phyloP scores from a whole-genome alignment of 2,113 vertebrate genomes.

The Lasiurus cinereus region DNA sequence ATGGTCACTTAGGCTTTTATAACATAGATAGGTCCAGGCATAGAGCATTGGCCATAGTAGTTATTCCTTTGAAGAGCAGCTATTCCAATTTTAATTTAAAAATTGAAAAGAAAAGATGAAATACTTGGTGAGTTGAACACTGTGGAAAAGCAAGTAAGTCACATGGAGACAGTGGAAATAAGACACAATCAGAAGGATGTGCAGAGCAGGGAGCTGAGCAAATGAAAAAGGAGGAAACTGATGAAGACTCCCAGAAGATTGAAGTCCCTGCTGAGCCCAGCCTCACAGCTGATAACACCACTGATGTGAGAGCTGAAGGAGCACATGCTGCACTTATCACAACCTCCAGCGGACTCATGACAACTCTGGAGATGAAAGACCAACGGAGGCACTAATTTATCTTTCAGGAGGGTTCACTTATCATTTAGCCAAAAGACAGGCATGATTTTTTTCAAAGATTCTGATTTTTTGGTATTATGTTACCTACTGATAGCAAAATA shows the following conservation, averaged over 20 bases:
- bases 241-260: not conserved
- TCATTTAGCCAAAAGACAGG: constrained; percentile 10
- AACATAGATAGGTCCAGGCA: not conserved
- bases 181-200: not conserved
- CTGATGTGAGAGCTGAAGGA: not conserved
- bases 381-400: not conserved
- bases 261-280: not conserved
- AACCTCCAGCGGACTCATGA: not conserved
- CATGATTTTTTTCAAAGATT: not conserved
- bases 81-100: not conserved
- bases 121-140: not conserved
- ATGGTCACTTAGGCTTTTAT: no score
- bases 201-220: not conserved
- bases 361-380: not conserved
- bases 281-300: not conserved
- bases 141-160: not conserved
- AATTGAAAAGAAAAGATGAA: not conserved
- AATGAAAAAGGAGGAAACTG: not conserved
- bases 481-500: not conserved
- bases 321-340: not conserved
- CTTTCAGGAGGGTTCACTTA: not conserved
- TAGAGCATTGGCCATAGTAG: not conserved
- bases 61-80: not conserved
- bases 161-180: not conserved
- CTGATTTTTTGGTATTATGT: not conserved